Conservation (phyloP, 30 jellyfish, hydroid and myxozoan species). For the Chironex yamaguchii region DNA sequence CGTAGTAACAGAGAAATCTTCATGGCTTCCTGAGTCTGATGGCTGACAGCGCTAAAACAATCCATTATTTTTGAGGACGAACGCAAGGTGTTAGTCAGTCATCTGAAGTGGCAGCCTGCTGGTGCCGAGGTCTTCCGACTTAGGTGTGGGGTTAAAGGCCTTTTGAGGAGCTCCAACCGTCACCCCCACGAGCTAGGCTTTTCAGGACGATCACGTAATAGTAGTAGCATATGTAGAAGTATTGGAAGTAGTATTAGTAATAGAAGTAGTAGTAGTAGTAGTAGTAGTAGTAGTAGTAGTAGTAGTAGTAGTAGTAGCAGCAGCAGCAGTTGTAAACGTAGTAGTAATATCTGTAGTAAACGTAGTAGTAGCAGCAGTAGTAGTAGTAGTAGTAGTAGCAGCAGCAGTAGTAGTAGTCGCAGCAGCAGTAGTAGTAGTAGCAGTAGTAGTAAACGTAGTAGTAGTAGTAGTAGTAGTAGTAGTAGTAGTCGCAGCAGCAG, state of each 20-base stretch:
- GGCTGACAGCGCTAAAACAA: too few relatives aligned
- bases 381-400: constrained; percentile 47
- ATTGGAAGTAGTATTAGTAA: constrained; percentile 23
- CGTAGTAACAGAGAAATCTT: not conserved
- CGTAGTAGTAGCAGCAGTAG: constrained; percentile 36
- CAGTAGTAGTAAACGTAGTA: constrained; percentile 35
- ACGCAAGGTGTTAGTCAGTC: too few relatives aligned
- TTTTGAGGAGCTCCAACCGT: too few relatives aligned
- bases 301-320: constrained; percentile 52
- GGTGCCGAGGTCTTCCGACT: too few relatives aligned
- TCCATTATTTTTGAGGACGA: too few relatives aligned
- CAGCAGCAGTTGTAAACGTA: constrained; percentile 26
- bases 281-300: constrained; percentile 52
- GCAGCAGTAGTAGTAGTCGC: constrained; percentile 30
- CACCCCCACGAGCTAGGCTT: too few relatives aligned
- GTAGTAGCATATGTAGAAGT: constrained; percentile 41
- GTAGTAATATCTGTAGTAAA: constrained; percentile 18
- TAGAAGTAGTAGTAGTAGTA: constrained; percentile 36
- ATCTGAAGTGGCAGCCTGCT: too few relatives aligned
- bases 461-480: constrained; percentile 33
- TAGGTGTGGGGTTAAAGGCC: too few relatives aligned
- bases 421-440: constrained; percentile 41
- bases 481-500: constrained; percentile 31
- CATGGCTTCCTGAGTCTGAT: too few relatives aligned
- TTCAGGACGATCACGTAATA: too few relatives aligned